Percentiles rank a stretch among this genome's conserved stretches.
Conservation (phyloP, 1,140 invertebrate genomes). For the Drosophila busckii region DNA sequence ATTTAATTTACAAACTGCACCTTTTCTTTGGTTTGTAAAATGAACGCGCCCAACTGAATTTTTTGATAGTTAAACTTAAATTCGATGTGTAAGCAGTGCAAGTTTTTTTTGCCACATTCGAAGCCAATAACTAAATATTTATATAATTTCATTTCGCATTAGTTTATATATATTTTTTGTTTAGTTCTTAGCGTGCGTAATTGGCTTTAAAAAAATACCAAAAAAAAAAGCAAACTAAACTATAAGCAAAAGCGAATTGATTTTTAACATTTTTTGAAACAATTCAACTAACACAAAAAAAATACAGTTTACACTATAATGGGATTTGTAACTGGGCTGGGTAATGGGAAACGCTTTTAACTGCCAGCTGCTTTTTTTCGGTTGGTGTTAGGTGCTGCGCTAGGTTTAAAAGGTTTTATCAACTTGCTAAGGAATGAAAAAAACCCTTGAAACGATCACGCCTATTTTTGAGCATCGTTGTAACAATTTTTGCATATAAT, state of each 20-base stretch:
- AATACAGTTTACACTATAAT: constrained; percentile 14
- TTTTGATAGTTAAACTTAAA: constrained; percentile 38
- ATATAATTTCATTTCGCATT: constrained; percentile 17
- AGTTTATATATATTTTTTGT: constrained; percentile 48
- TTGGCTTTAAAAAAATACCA: constrained; percentile 43
- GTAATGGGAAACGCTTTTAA: constrained; percentile 36
- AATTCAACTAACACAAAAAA: constrained; percentile 45
- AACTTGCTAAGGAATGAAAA: constrained; percentile 7
- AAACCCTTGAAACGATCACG: constrained; percentile 54
- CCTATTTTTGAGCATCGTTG: constrained; percentile 77
- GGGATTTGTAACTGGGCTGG: constrained; percentile 14
- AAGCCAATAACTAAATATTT: constrained; percentile 17
- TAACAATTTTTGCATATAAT: constrained; percentile 39
- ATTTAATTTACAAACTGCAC: constrained; percentile 66
- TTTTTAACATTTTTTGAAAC: constrained; percentile 77
- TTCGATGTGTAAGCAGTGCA: constrained; percentile 69
- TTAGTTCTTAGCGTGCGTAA: constrained; percentile 76
- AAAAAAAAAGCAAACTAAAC: constrained; percentile 12
- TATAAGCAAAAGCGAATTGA: constrained; percentile 56
- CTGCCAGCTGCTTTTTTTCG: constrained; percentile 36
- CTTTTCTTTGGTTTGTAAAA: constrained; percentile 47
- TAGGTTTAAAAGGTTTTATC: constrained; percentile 44
- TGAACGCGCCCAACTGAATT: neutral
- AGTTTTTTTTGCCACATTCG: constrained; percentile 73
- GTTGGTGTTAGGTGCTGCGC: constrained; percentile 44